Conservation (phyloP, 2,888 invertebrate species). For the Drosophila parthenogenetica region DNA sequence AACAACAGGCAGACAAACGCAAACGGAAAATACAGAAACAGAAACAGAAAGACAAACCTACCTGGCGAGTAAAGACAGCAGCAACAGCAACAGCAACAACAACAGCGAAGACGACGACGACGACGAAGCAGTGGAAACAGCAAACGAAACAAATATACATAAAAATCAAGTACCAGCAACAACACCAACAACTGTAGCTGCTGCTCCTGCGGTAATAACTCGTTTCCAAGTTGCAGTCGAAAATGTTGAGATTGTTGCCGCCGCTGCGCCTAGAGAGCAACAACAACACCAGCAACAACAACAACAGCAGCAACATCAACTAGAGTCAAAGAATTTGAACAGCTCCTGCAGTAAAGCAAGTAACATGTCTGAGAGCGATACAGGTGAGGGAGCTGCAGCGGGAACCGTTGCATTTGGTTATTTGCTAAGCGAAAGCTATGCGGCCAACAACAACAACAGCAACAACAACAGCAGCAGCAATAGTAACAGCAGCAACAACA, state of each 20-base stretch:
- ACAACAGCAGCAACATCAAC: conserved; percentile 44
- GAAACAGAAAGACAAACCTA: conserved; percentile 69
- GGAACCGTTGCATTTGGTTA: conserved; percentile 39
- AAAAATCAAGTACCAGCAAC: conserved; percentile 76
- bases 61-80: conserved; percentile 68
- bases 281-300: conserved; percentile 47
- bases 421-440: conserved; percentile 70
- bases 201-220: conserved; percentile 78
- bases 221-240: conserved; percentile 73
- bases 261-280: conserved; percentile 64
- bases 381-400: conserved; percentile 3
- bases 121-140: conserved; percentile 72
- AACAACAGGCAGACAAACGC: conserved; percentile 31
- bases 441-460: conserved; percentile 35
- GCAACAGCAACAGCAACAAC: conserved; percentile 5
- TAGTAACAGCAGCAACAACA: conserved; percentile 41
- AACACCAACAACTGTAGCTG: conserved; percentile 48
- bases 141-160: conserved; percentile 77
- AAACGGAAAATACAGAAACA: conserved; percentile 33
- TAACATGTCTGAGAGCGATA: conserved; percentile 51
- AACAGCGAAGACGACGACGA: conserved; percentile 18
- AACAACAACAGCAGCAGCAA: conserved; percentile 49
- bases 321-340: conserved; percentile 61
- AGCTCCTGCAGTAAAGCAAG: conserved; percentile 33
- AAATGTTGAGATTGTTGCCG: conserved; percentile 67